Conservation (phyloP, 2,113 vertebrate species). For the Puma concolor region DNA sequence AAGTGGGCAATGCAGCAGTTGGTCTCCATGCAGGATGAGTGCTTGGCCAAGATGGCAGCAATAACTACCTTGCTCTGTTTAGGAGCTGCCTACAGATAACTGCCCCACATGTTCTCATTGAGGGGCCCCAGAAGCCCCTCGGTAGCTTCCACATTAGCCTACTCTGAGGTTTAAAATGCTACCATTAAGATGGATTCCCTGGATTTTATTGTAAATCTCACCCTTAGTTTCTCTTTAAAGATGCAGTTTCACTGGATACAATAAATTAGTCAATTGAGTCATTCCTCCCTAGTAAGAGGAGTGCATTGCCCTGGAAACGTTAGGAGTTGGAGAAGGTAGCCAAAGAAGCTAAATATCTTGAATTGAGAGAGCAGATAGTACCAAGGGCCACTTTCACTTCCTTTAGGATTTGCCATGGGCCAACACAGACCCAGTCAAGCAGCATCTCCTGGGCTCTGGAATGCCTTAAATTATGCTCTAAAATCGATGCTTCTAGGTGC, state of each 20-base stretch:
- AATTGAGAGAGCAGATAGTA: background rate
- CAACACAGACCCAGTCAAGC: background rate
- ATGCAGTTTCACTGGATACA: background rate
- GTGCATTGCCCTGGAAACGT: background rate
- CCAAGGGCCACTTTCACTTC: background rate
- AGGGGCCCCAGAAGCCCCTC: background rate
- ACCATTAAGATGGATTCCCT: background rate
- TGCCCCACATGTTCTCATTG: background rate
- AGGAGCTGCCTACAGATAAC: background rate
- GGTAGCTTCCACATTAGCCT: background rate
- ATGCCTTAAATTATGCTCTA: background rate
- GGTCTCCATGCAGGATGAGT: background rate
- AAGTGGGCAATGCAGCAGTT: background rate
- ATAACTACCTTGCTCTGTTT: background rate
- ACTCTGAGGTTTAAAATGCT: background rate
- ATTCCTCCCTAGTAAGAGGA: background rate
- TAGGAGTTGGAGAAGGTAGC: background rate
- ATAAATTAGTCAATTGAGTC: background rate
- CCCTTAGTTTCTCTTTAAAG: slow-evolving; percentile 15
- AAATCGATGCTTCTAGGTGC: background rate
- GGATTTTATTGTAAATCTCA: slow-evolving; percentile 18
- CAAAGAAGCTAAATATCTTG: background rate
- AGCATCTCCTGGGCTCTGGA: background rate
- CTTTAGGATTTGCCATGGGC: background rate
- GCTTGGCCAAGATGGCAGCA: background rate